Evolutionary conservation across 2,888 invertebrate species (phyloP), one percentile per base, ranked within the genome.

Genomic region (Platerodrilus igneus): DNA sequence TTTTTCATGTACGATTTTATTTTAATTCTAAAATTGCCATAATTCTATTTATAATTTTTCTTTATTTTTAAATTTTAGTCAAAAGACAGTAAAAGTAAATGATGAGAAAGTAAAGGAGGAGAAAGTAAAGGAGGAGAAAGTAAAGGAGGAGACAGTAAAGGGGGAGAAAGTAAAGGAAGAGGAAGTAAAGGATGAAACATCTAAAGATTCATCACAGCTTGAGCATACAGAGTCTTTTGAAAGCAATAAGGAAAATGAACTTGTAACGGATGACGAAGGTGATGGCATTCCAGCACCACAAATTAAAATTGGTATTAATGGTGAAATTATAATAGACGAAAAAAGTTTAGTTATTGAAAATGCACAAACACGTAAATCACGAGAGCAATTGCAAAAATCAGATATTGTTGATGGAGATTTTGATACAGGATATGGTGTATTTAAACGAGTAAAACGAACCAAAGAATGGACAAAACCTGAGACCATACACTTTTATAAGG

Each of bases 401-500:
- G 70, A 77, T 10, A 70, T 85, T 2, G 76, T 89, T 5, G 75
- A 79, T 23, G 77, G 83, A 13, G 84, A 79, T 54, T 64, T 69
- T 15, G 70, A 71, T 29, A 68, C 67, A 1, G 63, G 71, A 4
- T 69, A 72, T 41, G 83, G 83, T 0, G 74, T 80, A 47, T 86
- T 83, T 62, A 80, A 79, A 38, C 77, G 80, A 14, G 73, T 76
- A 9, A 73, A 77, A 50, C 76, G 84, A 27, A 76, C 83, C 0
- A 80, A 79, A 35, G 84, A 85, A 25, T 91, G 91, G 91, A 68
- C 70, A 5, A 73, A 78, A 19, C 74, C 75, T 41, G 92, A 94
- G 60, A 94, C 93, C 0, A 71, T 88, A n/a, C 82, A 85, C 50
- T 95, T 95, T 69, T 96, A 93, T 69, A 79, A 86, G 56, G 92